Evolutionary conservation across 2,888 invertebrate genomes (phyloP), one percentile per base, ranked within the genome.

Genomic region (Mantis religiosa): DNA sequence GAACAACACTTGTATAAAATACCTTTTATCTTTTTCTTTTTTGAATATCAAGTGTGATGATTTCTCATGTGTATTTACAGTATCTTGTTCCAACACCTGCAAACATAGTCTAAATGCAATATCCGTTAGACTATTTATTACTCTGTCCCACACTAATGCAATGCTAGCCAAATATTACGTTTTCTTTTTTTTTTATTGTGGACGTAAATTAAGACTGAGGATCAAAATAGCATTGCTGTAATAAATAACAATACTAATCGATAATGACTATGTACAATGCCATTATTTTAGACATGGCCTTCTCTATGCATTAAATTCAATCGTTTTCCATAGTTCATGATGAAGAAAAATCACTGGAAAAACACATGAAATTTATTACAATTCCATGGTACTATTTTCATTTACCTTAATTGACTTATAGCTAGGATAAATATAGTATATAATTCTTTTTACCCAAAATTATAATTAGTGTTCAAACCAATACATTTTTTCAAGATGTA

Each of bases 361-460:
- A 84, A 84, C 34, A 71, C 54, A 71, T 71, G 54, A 71, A 71
- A 71, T 71, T 71, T 71, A 85, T 41, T 82, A 87, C 87, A 87
- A 87, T 87, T 87, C 87, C 87, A 82, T 81, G 54, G 88, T 71
- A 41, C 88, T 88, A 84, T 81, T 82, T 82, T 34, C 82, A 28
- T 30, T 71, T 86, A 86, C 30, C 71, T n/a, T 88, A 89, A 89
- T 89, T 89, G 89, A 89, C 89, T 89, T 89, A 89, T 82, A 89
- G 89, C 86, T 89, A 89, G 89, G 89, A 89, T 83, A 88, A 81
- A 87, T 81, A 87, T 83, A 28, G 28, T 83, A 88, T 83, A 47
- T 84, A n/a, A 47, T 4, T 54, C 47, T 85, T 54, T 25, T 54
- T 41, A 71, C 54, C 54, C 25, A 6, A 71, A 71, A 71, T 71